Evolutionary conservation across 2,888 invertebrate species (phyloP), one percentile per base, ranked within the genome.

Genomic region (Dorcus hopei): DNA sequence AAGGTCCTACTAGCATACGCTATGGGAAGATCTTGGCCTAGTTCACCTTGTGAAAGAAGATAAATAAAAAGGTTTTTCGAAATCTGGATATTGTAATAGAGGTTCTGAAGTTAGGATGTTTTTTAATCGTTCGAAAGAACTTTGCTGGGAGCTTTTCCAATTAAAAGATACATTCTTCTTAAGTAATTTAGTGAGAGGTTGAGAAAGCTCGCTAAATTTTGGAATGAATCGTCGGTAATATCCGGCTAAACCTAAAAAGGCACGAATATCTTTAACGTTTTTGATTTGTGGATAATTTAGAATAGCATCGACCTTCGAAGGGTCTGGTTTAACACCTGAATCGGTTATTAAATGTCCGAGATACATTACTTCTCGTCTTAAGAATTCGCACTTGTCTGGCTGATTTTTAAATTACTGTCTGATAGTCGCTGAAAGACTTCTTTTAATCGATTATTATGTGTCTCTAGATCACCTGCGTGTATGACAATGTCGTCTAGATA

Each of bases 401-500:
- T 68, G 64, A 68, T 56, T 51, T 19, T 51, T 64, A 47, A 38
- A 48, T 49, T 48, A 52, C 38, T 52, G 60, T 63, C 5, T 14
- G 14, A 14, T 14, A 14, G 14, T 14, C 14, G 14, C 14, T 14
- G 14, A 14, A 14, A 14, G 14, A 68, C 59, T 56, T 41, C n/a
- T 57, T 56, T 52, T 26, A 65, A 16, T 48, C 58, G 57, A 11
- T 8, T 33, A 47, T 65, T 49, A 16, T 65, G 65, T 62, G 62
- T 62, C 48, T 61, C 40, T 16, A 65, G 33, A 11, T 45, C 48
- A 6, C 61, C 50, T 6, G 58, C 56, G 47, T 58, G 61, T 9
- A 65, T 48, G 9, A 65, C 61, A 16, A 68, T 66, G 11, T 68
- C 66, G 51, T 69, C 68, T 38, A 68, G 41, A 45, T 66, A 69